Evolutionary conservation across 1,140 invertebrate genomes (phyloP).

Genomic region (Drosophila carrolli): DNA sequence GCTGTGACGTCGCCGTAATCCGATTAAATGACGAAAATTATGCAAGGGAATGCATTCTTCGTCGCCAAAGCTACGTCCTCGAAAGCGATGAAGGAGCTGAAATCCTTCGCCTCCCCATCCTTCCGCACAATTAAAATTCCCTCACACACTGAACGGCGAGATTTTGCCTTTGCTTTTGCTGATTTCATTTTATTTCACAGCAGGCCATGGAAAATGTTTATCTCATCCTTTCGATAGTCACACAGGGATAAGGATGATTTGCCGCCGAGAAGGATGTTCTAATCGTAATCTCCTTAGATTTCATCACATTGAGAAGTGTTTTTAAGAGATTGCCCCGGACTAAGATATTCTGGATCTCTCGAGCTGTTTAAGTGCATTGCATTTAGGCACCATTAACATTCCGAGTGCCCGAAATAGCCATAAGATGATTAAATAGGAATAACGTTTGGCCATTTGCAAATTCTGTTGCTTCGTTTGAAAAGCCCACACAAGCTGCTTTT

Average conservation of each 20-base stretch:
- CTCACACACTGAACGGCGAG: neutral
- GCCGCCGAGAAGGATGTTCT: neutral
- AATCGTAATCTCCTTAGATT: conserved; percentile 19
- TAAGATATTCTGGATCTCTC: conserved; percentile 20
- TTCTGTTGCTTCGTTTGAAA: conserved; percentile 2
- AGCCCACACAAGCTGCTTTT: conserved; percentile 5
- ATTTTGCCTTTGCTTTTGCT: conserved; percentile 4
- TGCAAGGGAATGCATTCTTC: conserved; percentile 58
- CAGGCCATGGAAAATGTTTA: conserved; percentile 7
- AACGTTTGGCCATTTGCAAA: conserved; percentile 4
- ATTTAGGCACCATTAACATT: conserved; percentile 9
- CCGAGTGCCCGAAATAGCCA: conserved; percentile 4
- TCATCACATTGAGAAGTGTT: conserved; percentile 24
- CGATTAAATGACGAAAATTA: conserved; percentile 70
- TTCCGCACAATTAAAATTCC: conserved; percentile 65
- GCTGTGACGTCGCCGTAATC: conserved; percentile 41
- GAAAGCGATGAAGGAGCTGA: conserved; percentile 18
- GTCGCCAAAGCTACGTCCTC: conserved; percentile 26
- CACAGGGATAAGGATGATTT: conserved; percentile 18
- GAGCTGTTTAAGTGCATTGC: conserved; percentile 13
- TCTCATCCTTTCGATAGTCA: neutral
- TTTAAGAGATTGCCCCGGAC: conserved; percentile 15
- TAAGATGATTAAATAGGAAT: conserved; percentile 20
- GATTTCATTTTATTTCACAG: conserved; percentile 9
- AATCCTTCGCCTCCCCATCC: conserved; percentile 16